Evolutionary conservation across 2,113 vertebrate species (phyloP).

Genomic region (Hippoglossus stenolepis): DNA sequence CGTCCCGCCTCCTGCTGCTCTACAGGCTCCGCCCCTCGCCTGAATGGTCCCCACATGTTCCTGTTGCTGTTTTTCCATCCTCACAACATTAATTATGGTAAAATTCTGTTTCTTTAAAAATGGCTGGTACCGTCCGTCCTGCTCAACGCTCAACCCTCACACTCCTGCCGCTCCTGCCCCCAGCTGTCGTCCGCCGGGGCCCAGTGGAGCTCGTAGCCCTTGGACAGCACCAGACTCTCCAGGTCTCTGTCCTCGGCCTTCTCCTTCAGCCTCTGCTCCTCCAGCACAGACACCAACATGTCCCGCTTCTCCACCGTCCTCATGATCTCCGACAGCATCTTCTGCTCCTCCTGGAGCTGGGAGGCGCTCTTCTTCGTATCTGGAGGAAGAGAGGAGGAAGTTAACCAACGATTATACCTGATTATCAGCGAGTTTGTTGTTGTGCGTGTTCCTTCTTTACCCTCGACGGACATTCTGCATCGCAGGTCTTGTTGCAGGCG

Average conservation of each 20-base stretch:
- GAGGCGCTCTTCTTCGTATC: constrained; percentile 85
- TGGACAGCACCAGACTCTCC: constrained; percentile 84
- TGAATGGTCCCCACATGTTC: too few relatives aligned
- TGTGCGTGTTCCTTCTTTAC: constrained; percentile 68
- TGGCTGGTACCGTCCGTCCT: not conserved
- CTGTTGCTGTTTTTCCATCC: too few relatives aligned
- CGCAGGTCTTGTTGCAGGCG: constrained; percentile 88
- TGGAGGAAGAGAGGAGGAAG: constrained; percentile 44
- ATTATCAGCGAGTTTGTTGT: not conserved
- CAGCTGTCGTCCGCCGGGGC: constrained; percentile 59
- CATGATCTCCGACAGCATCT: constrained; percentile 88
- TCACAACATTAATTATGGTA: not conserved
- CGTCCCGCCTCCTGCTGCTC: too few relatives aligned
- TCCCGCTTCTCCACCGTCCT: constrained; percentile 89
- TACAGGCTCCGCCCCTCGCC: too few relatives aligned
- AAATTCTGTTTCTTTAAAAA: not conserved
- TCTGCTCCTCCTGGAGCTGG: constrained; percentile 85
- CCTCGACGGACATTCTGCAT: constrained; percentile 85
- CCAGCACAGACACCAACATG: constrained; percentile 85
- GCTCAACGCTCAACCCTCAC: not conserved
- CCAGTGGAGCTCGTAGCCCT: constrained; percentile 84
- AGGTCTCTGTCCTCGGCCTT: constrained; percentile 86
- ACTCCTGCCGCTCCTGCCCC: constrained; percentile 35
- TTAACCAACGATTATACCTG: too few relatives aligned
- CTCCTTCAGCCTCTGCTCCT: constrained; percentile 89